Base-by-base conservation (phyloP, 2,888 invertebrate species). In the Calliphora vomitoria region DNA sequence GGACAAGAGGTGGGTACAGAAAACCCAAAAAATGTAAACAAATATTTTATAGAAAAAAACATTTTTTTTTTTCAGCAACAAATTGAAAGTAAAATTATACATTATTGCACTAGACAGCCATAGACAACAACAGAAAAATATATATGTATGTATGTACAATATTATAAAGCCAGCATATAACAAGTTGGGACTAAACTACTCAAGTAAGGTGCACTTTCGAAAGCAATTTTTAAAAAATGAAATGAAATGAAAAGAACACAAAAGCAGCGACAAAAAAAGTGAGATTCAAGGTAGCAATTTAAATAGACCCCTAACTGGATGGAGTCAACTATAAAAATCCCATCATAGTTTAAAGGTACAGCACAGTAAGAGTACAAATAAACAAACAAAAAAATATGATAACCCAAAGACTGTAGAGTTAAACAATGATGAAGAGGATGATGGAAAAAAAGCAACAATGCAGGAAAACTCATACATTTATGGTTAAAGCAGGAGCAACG, bases 241-340 rank as follows among this genome's bases (percentile, higher is more conserved):
- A 62, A 35, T 25, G n/a, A 78, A 53, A 50, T 50, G 11, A 71
- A 71, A 35, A 53, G 71, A 71, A 53, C 35, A 41, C 25, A 79
- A 18, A 68, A 82, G 44, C 55, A 53, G n/a, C 10, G 47, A 66
- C n/a, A 58, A 82, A 72, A 78, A 87, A 85, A 85, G 74, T 82
- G 78, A 85, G 87, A 82, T 82, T 87, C 85, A 87, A 87, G 87
- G 87, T 87, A 87, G 87, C 87, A 85, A 87, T 87, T 87, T 82
- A 82, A 85, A 87, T 87, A 60, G 87, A 85, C 87, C 87, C 82
- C 87, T 87, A 85, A 85, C 87, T 79, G 87, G 82, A 87, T 79
- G 87, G 82, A 87, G 87, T 87, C 80, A 81, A 81, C 69, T 75
- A 76, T 69, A 85, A 81, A 74, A 85, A 80, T 85, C 80, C 82